phyloP scores from a whole-genome alignment of 2,113 vertebrate species.

The Bombycilla garrulus region DNA sequence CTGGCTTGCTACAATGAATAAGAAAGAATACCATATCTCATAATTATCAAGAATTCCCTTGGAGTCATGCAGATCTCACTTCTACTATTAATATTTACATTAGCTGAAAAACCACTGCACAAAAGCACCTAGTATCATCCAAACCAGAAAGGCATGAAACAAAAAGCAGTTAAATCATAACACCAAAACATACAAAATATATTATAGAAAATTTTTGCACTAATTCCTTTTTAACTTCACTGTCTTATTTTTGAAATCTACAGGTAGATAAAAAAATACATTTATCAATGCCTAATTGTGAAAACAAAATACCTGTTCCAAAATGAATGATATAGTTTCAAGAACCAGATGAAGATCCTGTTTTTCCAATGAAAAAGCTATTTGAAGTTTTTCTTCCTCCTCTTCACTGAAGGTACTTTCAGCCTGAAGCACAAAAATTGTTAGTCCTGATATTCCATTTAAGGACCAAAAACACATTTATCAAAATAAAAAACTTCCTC shows the following conservation, averaged over 20 bases:
- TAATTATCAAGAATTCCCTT: background rate
- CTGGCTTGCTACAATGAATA: background rate
- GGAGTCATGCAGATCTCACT: background rate
- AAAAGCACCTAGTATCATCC: background rate
- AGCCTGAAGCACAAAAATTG: slow-evolving; percentile 70
- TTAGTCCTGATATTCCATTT: background rate
- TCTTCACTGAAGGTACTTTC: slow-evolving; percentile 92
- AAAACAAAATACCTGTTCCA: slow-evolving; percentile 85
- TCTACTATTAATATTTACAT: background rate
- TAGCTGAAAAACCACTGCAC: background rate
- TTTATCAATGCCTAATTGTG: background rate
- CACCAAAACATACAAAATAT: background rate
- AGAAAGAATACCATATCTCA: background rate
- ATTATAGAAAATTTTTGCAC: background rate
- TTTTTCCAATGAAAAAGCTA: slow-evolving; percentile 88
- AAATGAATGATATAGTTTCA: slow-evolving; percentile 88
- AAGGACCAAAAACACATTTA: background rate
- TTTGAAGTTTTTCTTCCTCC: slow-evolving; percentile 91
- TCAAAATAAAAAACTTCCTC: background rate
- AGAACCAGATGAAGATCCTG: slow-evolving; percentile 86
- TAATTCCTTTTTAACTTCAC: background rate
- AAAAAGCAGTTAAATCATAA: background rate
- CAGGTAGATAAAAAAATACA: background rate
- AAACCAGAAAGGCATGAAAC: background rate
- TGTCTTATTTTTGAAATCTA: background rate